Percentiles rank a stretch among this genome's conserved stretches.
Conservation (phyloP, 2,888 invertebrate genomes). For the Cremastinae sp. region DNA sequence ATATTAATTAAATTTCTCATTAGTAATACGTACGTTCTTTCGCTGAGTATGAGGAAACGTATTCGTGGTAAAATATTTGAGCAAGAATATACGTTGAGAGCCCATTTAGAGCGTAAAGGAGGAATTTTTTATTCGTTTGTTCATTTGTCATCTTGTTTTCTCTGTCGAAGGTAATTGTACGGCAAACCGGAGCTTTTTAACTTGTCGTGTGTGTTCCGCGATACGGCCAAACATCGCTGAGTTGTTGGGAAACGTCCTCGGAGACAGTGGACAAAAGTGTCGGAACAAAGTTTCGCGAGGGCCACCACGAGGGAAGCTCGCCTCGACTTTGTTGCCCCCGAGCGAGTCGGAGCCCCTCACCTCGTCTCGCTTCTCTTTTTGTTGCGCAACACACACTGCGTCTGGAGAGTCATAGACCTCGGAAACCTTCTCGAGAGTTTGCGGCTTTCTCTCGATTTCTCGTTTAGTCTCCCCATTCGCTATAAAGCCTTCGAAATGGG, state of each 20-base stretch:
- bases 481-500: conserved; percentile 21
- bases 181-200: not conserved
- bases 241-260: conserved; percentile 37
- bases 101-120: too few relatives aligned
- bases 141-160: not conserved
- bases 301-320: conserved; percentile 25
- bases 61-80: too few relatives aligned
- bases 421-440: conserved; percentile 39
- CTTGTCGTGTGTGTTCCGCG: not conserved
- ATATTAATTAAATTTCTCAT: not conserved
- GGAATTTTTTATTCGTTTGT: not conserved
- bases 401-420: conserved; percentile 24
- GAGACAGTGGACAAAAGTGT: conserved; percentile 42
- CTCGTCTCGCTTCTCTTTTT: conserved; percentile 10
- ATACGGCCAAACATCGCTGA: conserved; percentile 20
- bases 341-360: conserved; percentile 18
- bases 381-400: conserved; percentile 28
- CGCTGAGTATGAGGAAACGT: too few relatives aligned
- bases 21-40: too few relatives aligned
- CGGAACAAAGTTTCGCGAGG: conserved; percentile 40
- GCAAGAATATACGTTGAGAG: too few relatives aligned
- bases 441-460: conserved; percentile 40
- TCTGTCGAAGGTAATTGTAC: not conserved
- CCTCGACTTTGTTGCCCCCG: conserved; percentile 15
- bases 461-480: conserved; percentile 30